Conservation (phyloP, 2,888 invertebrate genomes). For the Rotaria macrura region DNA sequence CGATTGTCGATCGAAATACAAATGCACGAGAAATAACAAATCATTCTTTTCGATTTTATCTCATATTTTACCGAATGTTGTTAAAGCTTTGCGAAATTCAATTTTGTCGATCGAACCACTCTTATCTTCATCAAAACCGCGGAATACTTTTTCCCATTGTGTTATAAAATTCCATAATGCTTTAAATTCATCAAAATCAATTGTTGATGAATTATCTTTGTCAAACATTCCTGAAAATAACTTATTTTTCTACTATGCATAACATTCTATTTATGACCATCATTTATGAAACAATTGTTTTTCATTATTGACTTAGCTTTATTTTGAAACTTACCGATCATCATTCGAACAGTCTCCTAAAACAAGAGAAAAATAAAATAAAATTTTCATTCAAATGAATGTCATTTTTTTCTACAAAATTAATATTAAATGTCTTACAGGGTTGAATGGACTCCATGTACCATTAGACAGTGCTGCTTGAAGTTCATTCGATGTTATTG, state of each 20-base stretch:
- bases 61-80: constrained; percentile 67
- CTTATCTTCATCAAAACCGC: constrained; percentile 80
- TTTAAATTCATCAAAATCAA: constrained; percentile 86
- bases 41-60: not conserved
- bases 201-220: constrained; percentile 71
- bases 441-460: constrained; percentile 93
- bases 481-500: constrained; percentile 45
- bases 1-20: not conserved
- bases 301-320: not conserved
- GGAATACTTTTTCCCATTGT: constrained; percentile 92
- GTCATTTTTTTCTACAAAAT: not conserved
- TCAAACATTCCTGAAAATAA: constrained; percentile 67
- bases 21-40: not conserved
- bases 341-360: constrained; percentile 53
- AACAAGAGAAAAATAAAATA: not conserved
- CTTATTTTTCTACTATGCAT: not conserved
- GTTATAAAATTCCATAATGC: constrained; percentile 93
- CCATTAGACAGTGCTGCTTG: constrained; percentile 47
- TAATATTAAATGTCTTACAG: too few species aligned
- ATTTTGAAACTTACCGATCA: not conserved
- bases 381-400: not conserved
- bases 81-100: constrained; percentile 79
- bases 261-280: not conserved
- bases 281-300: too few species aligned
- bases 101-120: constrained; percentile 73